phyloP scores from a whole-genome alignment of 2,113 vertebrate species.

The Zosterops japonicus region DNA sequence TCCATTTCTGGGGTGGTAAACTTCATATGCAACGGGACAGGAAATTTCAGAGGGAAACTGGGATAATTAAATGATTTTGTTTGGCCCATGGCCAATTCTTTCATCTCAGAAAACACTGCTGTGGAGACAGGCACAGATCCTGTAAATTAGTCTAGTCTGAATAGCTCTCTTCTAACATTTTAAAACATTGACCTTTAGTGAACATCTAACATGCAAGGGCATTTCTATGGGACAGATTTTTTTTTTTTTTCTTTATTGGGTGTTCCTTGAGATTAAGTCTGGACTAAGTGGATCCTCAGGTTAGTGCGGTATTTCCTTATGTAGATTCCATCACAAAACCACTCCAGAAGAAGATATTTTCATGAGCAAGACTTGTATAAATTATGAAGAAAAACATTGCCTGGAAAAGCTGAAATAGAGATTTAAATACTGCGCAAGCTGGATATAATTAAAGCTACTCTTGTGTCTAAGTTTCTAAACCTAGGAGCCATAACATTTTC shows the following conservation, averaged over 20 bases:
- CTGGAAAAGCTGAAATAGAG: not conserved
- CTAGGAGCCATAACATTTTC: not conserved
- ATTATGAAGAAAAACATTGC: not conserved
- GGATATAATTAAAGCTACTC: not conserved
- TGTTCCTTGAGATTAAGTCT: not conserved
- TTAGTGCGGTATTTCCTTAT: not conserved
- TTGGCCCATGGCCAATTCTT: slow-evolving; percentile 29
- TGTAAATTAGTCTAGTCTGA: slow-evolving; percentile 6
- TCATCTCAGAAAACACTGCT: slow-evolving; percentile 32
- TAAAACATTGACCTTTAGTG: not conserved
- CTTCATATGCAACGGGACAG: not conserved
- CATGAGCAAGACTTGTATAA: not conserved
- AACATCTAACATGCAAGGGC: not conserved
- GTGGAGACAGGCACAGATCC: slow-evolving; percentile 13
- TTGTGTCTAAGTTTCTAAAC: not conserved
- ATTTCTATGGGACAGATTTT: not conserved
- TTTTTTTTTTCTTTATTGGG: not conserved
- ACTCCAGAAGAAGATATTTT: not conserved
- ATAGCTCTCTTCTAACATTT: not conserved
- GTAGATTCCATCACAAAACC: not conserved
- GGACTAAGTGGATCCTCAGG: not conserved
- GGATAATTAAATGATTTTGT: slow-evolving; percentile 45
- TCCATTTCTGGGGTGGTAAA: not conserved
- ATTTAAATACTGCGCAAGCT: not conserved
- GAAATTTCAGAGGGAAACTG: slow-evolving; percentile 42